A percentile compares a stretch with the other conserved stretches of the same genome.
Evolutionary conservation across 2,113 vertebrate species (phyloP).

Genomic region (Cephalopholis sonnerati): DNA sequence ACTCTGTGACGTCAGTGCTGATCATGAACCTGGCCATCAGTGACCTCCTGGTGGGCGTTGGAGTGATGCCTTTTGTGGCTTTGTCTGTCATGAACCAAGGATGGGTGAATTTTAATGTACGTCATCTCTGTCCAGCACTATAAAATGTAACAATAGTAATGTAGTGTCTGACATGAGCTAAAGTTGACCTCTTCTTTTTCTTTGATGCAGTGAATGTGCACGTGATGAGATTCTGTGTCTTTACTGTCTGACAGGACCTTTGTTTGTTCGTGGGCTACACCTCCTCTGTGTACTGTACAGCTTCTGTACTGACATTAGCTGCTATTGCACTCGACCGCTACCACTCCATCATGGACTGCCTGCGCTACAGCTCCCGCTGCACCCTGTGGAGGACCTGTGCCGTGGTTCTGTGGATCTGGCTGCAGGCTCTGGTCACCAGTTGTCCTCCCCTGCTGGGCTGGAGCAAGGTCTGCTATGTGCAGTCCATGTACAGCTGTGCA

Average conservation of each 20-base stretch:
- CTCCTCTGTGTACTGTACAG: constrained; percentile 88
- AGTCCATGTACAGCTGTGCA: constrained; percentile 83
- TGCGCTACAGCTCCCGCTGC: constrained; percentile 85
- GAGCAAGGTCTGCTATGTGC: constrained; percentile 82
- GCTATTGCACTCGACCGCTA: constrained; percentile 88
- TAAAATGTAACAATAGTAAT: not conserved
- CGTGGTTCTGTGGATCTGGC: constrained; percentile 88
- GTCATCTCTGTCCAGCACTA: constrained; percentile 31
- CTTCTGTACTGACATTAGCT: constrained; percentile 85
- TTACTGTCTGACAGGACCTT: constrained; percentile 76
- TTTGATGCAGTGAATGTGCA: not conserved
- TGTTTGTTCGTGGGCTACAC: constrained; percentile 87
- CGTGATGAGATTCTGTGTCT: constrained; percentile 32
- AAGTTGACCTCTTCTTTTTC: not conserved
- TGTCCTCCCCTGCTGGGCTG: constrained; percentile 87
- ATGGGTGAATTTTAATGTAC: constrained; percentile 82
- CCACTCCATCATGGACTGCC: constrained; percentile 86
- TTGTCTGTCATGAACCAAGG: constrained; percentile 83
- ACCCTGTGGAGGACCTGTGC: constrained; percentile 79
- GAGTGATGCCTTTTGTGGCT: constrained; percentile 88
- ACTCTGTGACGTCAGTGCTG: constrained; percentile 85
- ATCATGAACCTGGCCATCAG: constrained; percentile 89
- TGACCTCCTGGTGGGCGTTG: constrained; percentile 86
- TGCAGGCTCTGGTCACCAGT: constrained; percentile 85
- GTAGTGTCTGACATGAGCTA: not conserved